phyloP scores from a whole-genome alignment of 2,797 vertebrate species.

The Alauda arvensis region DNA sequence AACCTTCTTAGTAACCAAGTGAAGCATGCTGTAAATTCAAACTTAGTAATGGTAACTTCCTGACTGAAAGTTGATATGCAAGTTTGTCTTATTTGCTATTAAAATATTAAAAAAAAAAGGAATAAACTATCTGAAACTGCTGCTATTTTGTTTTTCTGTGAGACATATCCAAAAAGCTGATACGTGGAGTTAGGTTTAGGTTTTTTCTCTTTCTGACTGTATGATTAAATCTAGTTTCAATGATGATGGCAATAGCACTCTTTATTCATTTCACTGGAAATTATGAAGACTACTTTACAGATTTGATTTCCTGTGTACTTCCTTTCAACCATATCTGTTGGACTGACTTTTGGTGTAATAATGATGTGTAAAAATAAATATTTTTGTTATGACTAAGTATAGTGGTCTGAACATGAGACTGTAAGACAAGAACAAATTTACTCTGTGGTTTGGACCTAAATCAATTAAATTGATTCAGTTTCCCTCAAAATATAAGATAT shows the following conservation, averaged over 20 bases:
- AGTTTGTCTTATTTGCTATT: background rate
- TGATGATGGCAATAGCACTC: background rate
- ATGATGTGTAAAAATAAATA: background rate
- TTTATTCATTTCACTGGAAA: background rate
- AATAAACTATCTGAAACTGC: background rate
- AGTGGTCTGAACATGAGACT: background rate
- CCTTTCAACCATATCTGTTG: background rate
- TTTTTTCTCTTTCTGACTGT: background rate
- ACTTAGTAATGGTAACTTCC: background rate
- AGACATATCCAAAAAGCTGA: background rate
- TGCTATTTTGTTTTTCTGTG: background rate
- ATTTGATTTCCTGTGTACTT: background rate
- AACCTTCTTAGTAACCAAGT: background rate
- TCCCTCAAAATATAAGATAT: background rate
- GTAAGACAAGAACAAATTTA: background rate
- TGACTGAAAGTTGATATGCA: background rate
- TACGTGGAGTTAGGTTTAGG: background rate
- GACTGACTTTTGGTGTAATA: background rate
- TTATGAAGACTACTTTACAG: background rate
- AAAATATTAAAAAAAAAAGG: background rate
- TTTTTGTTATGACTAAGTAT: slow-evolving; percentile 21
- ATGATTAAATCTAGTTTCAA: background rate
- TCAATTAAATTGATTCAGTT: slow-evolving; percentile 4
- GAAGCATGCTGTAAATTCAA: background rate
- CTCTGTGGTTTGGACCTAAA: slow-evolving; percentile 14